These are phyloP conservation scores for Diplazon laetatorius DNA, from an alignment of 2,888 invertebrate genomes.

Conservation along the genomic window DNA sequence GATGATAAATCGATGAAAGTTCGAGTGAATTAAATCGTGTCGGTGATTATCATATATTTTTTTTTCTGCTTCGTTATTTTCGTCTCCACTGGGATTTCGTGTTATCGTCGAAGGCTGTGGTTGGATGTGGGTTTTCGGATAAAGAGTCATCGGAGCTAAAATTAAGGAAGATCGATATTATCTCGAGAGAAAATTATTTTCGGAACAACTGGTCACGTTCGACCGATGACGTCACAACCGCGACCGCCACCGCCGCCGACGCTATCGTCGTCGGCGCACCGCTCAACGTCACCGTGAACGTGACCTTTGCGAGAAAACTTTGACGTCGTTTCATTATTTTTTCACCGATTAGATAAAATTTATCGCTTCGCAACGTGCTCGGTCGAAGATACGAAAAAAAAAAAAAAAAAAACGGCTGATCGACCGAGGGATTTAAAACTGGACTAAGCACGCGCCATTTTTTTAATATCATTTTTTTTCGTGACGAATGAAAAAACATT, in stretches of 20 bases:
- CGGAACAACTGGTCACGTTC: slow-evolving; percentile 24
- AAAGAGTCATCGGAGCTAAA: slow-evolving; percentile 43
- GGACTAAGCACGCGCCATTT: slow-evolving; percentile 5
- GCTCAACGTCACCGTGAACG: slow-evolving; percentile 36
- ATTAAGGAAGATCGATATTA: slow-evolving; percentile 54
- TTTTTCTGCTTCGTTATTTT: no score
- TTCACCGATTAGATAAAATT: slow-evolving; percentile 28
- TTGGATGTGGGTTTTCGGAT: slow-evolving; percentile 42
- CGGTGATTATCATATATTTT: no score
- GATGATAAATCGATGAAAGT: no score
- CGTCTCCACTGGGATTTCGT: no score
- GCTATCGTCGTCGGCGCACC: slow-evolving; percentile 5
- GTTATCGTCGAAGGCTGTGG: no score
- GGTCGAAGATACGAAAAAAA: background rate
- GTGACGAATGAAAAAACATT: background rate
- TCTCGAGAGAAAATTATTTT: slow-evolving; percentile 30
- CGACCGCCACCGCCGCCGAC: background rate
- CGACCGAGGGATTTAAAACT: slow-evolving; percentile 22
- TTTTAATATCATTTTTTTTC: background rate
- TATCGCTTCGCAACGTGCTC: background rate
- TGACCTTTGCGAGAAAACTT: slow-evolving; percentile 51
- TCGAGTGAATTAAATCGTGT: no score
- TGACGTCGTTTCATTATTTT: slow-evolving; percentile 16
- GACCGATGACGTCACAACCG: slow-evolving; percentile 13
- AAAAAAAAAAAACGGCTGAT: no score